phyloP scores from a whole-genome alignment of 1,140 invertebrate genomes.

The Musca vetustissima region DNA sequence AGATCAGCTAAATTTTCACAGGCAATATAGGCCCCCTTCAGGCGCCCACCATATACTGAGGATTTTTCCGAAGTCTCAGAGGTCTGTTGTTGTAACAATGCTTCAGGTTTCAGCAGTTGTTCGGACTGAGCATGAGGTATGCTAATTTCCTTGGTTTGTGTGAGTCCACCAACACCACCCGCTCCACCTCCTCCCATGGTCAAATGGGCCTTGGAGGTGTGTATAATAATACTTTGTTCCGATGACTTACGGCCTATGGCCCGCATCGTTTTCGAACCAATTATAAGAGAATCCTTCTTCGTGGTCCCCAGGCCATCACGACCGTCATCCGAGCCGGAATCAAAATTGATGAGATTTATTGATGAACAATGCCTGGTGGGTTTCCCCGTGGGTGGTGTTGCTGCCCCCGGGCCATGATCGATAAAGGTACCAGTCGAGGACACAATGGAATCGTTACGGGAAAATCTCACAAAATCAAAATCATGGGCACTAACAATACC shows the following conservation, averaged over 20 bases:
- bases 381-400: not conserved
- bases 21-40: slow-evolving; percentile 59
- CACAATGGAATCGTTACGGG: slow-evolving; percentile 56
- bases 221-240: slow-evolving; percentile 45
- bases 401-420: slow-evolving; percentile 43
- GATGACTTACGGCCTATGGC: slow-evolving; percentile 44
- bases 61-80: slow-evolving; percentile 65
- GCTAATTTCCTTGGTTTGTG: too few species aligned
- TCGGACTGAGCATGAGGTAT: not conserved
- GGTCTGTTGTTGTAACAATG: slow-evolving; percentile 10
- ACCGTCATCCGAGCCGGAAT: slow-evolving; percentile 35
- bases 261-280: slow-evolving; percentile 47
- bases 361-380: slow-evolving; percentile 38
- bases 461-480: slow-evolving; percentile 67
- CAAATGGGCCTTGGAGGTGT: slow-evolving; percentile 58
- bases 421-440: slow-evolving; percentile 56
- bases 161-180: slow-evolving; percentile 25
- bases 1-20: slow-evolving; percentile 68
- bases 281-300: slow-evolving; percentile 49
- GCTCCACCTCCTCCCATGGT: slow-evolving; percentile 42
- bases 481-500: slow-evolving; percentile 62
- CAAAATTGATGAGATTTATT: slow-evolving; percentile 49
- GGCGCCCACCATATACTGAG: slow-evolving; percentile 58
- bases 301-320: slow-evolving; percentile 27
- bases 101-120: too few species aligned